Base-by-base conservation (phyloP, 2,888 invertebrate species). In the Helleia helle region DNA sequence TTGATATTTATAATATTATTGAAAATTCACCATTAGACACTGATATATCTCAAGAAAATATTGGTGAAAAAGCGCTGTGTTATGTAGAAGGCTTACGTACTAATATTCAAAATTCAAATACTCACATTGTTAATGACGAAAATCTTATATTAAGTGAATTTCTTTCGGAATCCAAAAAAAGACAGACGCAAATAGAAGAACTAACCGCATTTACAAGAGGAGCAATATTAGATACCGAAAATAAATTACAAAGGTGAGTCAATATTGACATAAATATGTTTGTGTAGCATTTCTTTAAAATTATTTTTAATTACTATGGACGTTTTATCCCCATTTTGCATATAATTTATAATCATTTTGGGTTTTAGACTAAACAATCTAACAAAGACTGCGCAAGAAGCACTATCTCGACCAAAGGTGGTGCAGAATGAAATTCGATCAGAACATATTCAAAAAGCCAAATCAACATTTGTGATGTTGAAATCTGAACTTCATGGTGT, bases 141-240 rank as follows among this genome's bases (percentile, higher is more conserved):
- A 80, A 80, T 47, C 56, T 76, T 8, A 55, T 74, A 8, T 71
- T 72, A 1, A 62, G 59, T 40, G 71, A 74, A 48, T 79, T 75
- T 49, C 50, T 79, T 4, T 58, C 48, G 42, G 76, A 80, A 45
- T 55, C 77, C 1, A 71, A 65, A 46, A 59, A 70, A 6, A 79
- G 72, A 49, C 65, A 62, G 22, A 42, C 36, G 0, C 68, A 80
- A 22, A 51, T 77, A 8, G 62, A 79, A 44, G 72, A 81, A 40
- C 49, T 75, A 5, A 58, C 61, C 8, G 75, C 74, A 5, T 80
- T 69, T 44, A 72, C 67, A 1, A 60, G 49, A 44, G 76, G 74
- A 1, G 53, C 55, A n/a, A 65, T 77, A 31, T 55, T 54, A 48
- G 83, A 84, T 48, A 50, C 71, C 13, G 66, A 75, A 40, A 48